A percentile compares a stretch with the other conserved stretches of the same genome.
Evolutionary conservation across 2,888 invertebrate species (phyloP).

Genomic region (Koerneria pararmatus): DNA sequence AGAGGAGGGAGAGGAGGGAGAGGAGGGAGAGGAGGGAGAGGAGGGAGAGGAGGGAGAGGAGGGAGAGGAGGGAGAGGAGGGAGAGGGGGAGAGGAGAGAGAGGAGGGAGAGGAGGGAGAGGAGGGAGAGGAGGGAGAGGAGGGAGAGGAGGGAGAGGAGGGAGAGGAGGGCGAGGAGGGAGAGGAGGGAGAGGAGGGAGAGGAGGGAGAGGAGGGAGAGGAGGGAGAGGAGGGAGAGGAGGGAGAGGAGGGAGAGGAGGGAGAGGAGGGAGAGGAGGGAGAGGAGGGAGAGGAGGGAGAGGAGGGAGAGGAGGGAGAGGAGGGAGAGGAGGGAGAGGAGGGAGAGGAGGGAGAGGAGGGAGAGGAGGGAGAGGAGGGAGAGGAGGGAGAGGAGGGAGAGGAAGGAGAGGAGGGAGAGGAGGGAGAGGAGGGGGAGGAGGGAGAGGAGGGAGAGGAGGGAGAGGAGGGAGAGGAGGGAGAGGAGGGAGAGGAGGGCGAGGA

Average conservation of each 20-base stretch:
- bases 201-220: not conserved
- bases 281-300: not conserved
- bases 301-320: not conserved
- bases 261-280: not conserved
- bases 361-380: not conserved
- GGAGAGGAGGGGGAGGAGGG: not conserved
- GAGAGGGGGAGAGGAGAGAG: conserved; percentile 5
- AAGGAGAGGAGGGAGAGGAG: not conserved
- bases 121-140: not conserved
- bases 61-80: conserved; percentile 5
- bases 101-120: not conserved
- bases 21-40: not conserved
- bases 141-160: not conserved
- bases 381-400: not conserved
- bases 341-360: not conserved
- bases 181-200: not conserved
- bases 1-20: not conserved
- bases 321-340: not conserved
- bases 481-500: not conserved
- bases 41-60: not conserved
- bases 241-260: not conserved
- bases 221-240: not conserved
- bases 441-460: not conserved
- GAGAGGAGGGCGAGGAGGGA: not conserved
- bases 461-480: not conserved